Evolutionary conservation across 2,888 invertebrate genomes (phyloP), one percentile per base, ranked within the genome.

Genomic region (Ernsta delagoae): DNA sequence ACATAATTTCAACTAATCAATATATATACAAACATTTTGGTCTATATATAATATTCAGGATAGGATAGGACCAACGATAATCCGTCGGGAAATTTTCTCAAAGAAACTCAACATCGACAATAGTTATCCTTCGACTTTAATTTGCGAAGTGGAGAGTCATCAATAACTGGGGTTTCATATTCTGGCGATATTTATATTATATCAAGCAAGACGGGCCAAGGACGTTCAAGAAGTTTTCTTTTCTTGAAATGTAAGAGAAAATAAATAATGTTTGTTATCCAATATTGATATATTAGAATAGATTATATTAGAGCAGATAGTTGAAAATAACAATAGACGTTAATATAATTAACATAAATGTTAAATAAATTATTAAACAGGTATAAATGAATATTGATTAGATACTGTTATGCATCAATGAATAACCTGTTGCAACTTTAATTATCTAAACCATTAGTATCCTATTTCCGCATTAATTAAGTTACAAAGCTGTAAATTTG

Each of bases 131-230:
- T 50, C 8, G 16, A n/a, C 16, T 50, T 50, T 50, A 24, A 4
- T 50, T 50, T 50, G 16, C 8, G 45, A 45, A 45, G 45, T 45
- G 45, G 45, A n/a, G 8, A 48, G 50, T 50, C 50, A 50, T 50
- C 50, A 50, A 24, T 16, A 50, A 50, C 50, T 4, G 1, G 8
- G 50, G 50, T 50, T 50, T 16, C 50, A 50, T 8, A 50, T 50
- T 50, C 50, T 50, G 16, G 16, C 50, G 12, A 16, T 50, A 50
- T 50, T 50, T 16, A 12, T 50, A 8, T 50, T 50, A 50, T 50
- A 16, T 50, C 50, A 50, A 50, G 50, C 7, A 8, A 50, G 50
- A 50, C 6, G 8, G 50, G 50, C 50, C 8, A 50, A 24, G 24
- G 24, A 24, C 24, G 3, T 24, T 16, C 4, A 16, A 50, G n/a